phyloP scores from a whole-genome alignment of 1,140 invertebrate species.

The Thaumatotibia leucotreta region DNA sequence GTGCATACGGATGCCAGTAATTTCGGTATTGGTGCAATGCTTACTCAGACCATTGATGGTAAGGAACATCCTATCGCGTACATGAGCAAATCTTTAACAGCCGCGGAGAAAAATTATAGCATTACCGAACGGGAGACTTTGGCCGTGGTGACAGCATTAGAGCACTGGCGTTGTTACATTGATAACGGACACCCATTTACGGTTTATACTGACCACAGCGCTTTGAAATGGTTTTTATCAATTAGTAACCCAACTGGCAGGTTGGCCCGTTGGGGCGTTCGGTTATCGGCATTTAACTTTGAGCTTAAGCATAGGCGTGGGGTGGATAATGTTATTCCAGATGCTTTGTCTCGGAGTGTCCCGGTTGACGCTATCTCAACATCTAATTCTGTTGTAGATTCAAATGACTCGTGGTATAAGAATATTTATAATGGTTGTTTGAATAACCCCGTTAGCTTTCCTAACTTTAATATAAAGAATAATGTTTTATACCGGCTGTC shows the following conservation, averaged over 20 bases:
- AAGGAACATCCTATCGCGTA: slow-evolving; percentile 31
- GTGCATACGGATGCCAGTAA: slow-evolving; percentile 30
- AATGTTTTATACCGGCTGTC: neutral
- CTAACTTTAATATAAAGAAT: neutral
- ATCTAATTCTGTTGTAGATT: no score
- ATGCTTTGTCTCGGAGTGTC: neutral
- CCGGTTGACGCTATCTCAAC: neutral
- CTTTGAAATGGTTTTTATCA: slow-evolving; percentile 39
- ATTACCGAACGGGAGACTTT: slow-evolving; percentile 29
- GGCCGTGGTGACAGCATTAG: slow-evolving; percentile 25
- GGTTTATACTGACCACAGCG: neutral
- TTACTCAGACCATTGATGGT: slow-evolving; percentile 24
- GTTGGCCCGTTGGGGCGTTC: slow-evolving; percentile 57
- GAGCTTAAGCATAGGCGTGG: neutral
- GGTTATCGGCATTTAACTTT: neutral
- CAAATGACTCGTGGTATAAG: no score
- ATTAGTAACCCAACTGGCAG: slow-evolving; percentile 56
- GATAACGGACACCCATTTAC: slow-evolving; percentile 20
- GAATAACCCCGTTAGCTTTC: neutral
- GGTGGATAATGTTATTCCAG: neutral
- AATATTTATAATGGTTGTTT: neutral
- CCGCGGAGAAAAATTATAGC: slow-evolving; percentile 29
- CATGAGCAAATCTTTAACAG: slow-evolving; percentile 26
- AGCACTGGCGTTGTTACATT: slow-evolving; percentile 34
- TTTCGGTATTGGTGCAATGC: slow-evolving; percentile 27